These are phyloP conservation scores for Nephrotoma guestfalica DNA, from an alignment of 2,888 invertebrate species.

Conservation along the genomic window DNA sequence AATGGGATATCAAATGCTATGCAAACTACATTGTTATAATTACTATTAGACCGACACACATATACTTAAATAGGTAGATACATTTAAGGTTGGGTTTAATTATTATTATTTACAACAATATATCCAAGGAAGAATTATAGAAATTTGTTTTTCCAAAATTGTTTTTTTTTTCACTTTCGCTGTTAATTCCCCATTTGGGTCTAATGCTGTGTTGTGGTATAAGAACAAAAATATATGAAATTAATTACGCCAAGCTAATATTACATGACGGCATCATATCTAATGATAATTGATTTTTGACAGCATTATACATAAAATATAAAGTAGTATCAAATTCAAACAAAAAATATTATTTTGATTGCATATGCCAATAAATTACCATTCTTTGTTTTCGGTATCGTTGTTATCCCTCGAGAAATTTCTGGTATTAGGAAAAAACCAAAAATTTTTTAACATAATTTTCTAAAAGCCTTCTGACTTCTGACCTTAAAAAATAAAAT, in stretches of 20 bases:
- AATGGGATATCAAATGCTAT: background rate
- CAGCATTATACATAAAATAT: background rate
- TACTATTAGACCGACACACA: background rate
- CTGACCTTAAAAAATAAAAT: background rate
- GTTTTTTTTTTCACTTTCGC: background rate
- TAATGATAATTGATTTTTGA: background rate
- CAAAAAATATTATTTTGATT: background rate
- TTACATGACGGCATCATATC: background rate
- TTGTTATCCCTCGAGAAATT: no score
- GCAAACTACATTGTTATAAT: background rate
- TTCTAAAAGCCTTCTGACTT: background rate
- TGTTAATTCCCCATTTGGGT: background rate
- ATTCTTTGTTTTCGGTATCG: no score
- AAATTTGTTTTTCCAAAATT: background rate
- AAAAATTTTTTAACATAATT: no score
- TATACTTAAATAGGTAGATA: background rate
- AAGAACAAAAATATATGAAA: background rate
- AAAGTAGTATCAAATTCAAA: background rate
- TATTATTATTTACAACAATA: background rate
- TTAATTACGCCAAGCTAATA: background rate
- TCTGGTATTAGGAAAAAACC: no score
- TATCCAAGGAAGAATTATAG: background rate
- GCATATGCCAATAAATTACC: background rate
- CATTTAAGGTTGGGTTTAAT: background rate
- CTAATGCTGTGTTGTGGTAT: background rate